These are phyloP conservation scores for Pipistrellus pygmaeus DNA, from an alignment of 2,797 vertebrate species.

Conservation along the genomic window DNA sequence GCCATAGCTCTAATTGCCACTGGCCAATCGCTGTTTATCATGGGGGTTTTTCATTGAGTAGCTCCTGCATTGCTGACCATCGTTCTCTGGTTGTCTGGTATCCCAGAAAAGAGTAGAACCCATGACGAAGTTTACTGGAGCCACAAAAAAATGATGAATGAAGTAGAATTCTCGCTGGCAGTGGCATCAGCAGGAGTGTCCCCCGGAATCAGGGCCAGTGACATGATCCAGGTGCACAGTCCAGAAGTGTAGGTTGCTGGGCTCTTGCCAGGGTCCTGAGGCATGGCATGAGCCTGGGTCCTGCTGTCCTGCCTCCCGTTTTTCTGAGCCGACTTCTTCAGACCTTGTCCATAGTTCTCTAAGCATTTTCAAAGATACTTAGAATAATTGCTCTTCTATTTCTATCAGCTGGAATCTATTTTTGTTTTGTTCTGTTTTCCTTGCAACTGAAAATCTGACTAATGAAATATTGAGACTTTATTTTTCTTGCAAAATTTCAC, in stretches of 20 bases:
- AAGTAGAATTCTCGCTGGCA: neutral
- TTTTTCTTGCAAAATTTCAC: constrained; percentile 50
- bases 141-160: neutral
- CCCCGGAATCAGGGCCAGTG: neutral
- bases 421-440: neutral
- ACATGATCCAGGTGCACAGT: fast-evolving
- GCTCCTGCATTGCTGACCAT: neutral
- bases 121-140: neutral
- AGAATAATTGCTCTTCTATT: neutral
- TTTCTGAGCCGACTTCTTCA: neutral
- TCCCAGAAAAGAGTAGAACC: neutral
- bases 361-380: neutral
- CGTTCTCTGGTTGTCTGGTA: neutral
- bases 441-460: neutral
- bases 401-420: neutral
- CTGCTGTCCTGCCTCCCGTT: neutral
- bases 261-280: neutral
- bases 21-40: neutral
- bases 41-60: neutral
- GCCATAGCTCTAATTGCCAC: neutral
- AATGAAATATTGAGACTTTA: constrained; percentile 43
- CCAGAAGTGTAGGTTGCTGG: neutral
- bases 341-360: neutral
- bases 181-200: neutral
- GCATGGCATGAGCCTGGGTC: neutral